Percentiles rank a stretch among this genome's conserved stretches.
phyloP scores from a whole-genome alignment of 92 coral and sea anemone genomes.

The Pocillopora grandis region DNA sequence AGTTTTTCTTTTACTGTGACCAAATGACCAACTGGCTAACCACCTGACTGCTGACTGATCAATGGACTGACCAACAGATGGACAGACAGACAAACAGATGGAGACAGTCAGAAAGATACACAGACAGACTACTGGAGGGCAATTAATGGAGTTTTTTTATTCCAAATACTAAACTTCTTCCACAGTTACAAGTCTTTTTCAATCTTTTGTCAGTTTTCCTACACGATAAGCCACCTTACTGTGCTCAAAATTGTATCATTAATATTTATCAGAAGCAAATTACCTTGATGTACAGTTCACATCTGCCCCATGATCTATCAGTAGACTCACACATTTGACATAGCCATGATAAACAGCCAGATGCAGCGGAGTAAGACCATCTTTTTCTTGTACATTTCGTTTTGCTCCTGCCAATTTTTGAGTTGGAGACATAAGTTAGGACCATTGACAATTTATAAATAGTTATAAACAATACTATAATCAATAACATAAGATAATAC shows the following conservation, averaged over 20 bases:
- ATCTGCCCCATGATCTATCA: constrained; percentile 90
- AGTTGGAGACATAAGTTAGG: too few species aligned
- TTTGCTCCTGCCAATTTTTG: constrained; percentile 58
- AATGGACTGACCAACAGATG: not conserved
- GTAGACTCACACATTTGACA: constrained; percentile 72
- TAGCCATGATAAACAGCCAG: constrained; percentile 95
- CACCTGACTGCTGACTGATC: not conserved
- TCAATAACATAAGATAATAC: too few species aligned
- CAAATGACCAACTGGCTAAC: not conserved
- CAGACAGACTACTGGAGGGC: not conserved
- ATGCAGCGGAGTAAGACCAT: constrained; percentile 91
- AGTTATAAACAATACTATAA: too few species aligned
- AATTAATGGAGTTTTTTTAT: not conserved
- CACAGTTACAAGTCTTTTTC: too few species aligned
- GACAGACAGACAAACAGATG: not conserved
- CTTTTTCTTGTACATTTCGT: constrained; percentile 81
- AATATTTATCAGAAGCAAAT: not conserved
- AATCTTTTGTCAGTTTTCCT: too few species aligned
- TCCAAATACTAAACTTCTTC: too few species aligned
- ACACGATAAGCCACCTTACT: not conserved
- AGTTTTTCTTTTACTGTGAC: too few species aligned
- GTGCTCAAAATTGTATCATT: not conserved
- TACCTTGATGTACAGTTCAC: constrained; percentile 95
- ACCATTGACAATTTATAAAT: too few species aligned
- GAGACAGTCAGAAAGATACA: not conserved